These are phyloP conservation scores for Priocnemis perturbator DNA, from an alignment of 2,888 invertebrate genomes.

Conservation along the genomic window DNA sequence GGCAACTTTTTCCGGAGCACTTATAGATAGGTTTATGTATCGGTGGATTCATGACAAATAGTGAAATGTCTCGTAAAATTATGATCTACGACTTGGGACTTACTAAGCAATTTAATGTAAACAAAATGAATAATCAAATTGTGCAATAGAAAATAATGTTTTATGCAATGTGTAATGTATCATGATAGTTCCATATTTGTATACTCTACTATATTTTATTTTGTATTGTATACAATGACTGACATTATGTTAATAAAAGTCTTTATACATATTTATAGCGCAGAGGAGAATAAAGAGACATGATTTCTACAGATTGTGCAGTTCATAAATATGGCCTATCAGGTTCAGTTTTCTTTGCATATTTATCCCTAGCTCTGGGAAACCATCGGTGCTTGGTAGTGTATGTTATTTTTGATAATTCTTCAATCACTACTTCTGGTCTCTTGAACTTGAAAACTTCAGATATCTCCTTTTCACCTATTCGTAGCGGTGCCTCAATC, in stretches of 20 bases:
- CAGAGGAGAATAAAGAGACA: background rate
- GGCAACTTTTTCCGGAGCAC: slow-evolving; percentile 84
- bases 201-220: background rate
- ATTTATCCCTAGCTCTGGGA: slow-evolving; percentile 84
- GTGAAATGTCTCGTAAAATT: no score
- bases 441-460: slow-evolving; percentile 82
- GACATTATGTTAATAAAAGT: background rate
- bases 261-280: slow-evolving; percentile 5
- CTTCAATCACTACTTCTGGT: slow-evolving; percentile 82
- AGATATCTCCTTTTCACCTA: slow-evolving; percentile 75
- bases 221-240: slow-evolving; percentile 5
- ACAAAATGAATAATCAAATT: no score
- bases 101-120: background rate
- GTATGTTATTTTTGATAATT: slow-evolving; percentile 85
- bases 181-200: no score
- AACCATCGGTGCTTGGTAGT: slow-evolving; percentile 92
- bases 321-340: slow-evolving; percentile 84
- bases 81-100: no score
- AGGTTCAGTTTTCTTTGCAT: slow-evolving; percentile 82
- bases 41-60: background rate
- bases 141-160: no score
- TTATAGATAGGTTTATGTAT: slow-evolving; percentile 11
- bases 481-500: slow-evolving; percentile 77
- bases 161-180: no score
- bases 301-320: background rate